These are phyloP conservation scores for Anthoscopus minutus DNA, from an alignment of 2,113 vertebrate genomes.

Conservation along the genomic window DNA sequence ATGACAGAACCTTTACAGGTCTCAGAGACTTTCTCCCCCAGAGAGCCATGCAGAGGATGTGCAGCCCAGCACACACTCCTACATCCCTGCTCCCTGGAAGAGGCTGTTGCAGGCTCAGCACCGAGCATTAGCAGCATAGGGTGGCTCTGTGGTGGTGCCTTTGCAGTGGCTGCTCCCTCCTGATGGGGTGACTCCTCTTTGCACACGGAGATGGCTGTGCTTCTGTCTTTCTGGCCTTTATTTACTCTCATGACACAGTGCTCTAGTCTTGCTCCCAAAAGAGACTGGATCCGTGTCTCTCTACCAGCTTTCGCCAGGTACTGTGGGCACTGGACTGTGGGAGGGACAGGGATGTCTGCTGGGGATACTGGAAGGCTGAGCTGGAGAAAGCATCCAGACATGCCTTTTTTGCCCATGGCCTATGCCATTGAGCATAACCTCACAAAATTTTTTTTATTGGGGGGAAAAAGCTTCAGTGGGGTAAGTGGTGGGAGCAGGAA, in stretches of 20 bases:
- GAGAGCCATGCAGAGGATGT: background rate
- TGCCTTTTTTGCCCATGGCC: background rate
- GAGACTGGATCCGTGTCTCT: background rate
- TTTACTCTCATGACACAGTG: background rate
- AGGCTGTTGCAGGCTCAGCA: background rate
- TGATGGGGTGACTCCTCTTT: background rate
- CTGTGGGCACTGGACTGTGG: rapidly evolving
- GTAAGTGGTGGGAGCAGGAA: background rate
- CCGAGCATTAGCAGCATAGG: rapidly evolving
- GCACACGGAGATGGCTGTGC: rapidly evolving
- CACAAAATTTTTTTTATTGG: background rate
- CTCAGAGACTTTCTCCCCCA: background rate
- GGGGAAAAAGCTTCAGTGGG: background rate
- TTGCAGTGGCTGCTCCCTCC: background rate
- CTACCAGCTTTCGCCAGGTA: background rate
- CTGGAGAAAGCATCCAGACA: background rate
- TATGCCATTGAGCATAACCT: background rate
- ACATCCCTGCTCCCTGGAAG: background rate
- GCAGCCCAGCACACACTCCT: rapidly evolving
- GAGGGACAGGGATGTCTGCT: background rate
- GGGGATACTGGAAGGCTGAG: background rate
- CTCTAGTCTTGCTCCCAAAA: background rate
- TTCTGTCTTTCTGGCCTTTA: background rate
- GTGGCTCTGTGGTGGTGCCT: background rate
- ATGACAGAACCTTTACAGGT: background rate